Evolutionary conservation across 2,888 invertebrate species (phyloP), one percentile per base, ranked within the genome.

Genomic region (Tachystola acroxantha): DNA sequence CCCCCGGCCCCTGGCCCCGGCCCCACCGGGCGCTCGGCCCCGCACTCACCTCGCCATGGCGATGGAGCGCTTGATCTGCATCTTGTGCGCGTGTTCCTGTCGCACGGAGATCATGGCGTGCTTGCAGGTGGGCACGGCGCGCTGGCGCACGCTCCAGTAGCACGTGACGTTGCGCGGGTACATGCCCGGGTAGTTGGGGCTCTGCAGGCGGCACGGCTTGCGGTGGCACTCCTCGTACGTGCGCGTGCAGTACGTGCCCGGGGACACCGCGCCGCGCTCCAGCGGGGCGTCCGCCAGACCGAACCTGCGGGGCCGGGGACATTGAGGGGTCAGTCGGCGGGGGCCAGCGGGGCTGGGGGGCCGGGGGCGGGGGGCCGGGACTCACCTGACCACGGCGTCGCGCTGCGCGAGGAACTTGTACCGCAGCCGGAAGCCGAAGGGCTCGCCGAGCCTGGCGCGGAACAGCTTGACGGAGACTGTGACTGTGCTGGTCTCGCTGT

Each of bases 131-230:
- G 96, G 95, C 45, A 95, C 93, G 63, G 92, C 92, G 70, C 94
- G 93, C 77, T 96, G 95, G 25, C 95, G 89, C 48, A 96, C 88
- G 46, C 94, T 94, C 90, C 96, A 95, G 73, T 95, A 93, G 76
- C 97, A 98, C 42, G 96, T 95, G 13, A 97, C 96, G 79, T 97
- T 97, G 48, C 86, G 72, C 5, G 93, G 93, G 60, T 93, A 93
- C 90, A 96, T 94, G 40, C 96, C 96, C 7, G 96, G 96, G 71
- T 95, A 96, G 79, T 96, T 96, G 34, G 96, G 96, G 50, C 94
- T 95, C 79, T 96, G 96, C 47, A 96, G 87, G 34, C 94, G 91
- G 69, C 96, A 96, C 42, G 93, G 92, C 65, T 94, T 94, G 45
- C 93, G 90, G 69, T 94, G 93, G 80, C 95, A 93, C 80, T 96